phyloP scores from a whole-genome alignment of 2,113 vertebrate species.

The Chitala chitala region DNA sequence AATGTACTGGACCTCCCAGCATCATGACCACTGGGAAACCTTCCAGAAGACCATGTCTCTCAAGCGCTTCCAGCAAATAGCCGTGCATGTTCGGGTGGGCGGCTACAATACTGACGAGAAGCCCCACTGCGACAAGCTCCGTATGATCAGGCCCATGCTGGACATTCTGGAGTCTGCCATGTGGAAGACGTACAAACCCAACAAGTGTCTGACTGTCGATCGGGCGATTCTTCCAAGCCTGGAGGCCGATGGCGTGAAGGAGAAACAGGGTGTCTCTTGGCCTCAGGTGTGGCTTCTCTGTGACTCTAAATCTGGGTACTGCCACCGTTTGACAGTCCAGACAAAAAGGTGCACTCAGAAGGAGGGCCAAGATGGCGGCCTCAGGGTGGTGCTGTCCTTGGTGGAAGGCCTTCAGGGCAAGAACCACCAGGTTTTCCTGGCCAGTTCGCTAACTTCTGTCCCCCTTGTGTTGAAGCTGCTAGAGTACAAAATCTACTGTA shows the following conservation, averaged over 20 bases:
- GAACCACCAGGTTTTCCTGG: conserved; percentile 62
- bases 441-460: conserved; percentile 49
- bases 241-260: conserved; percentile 36
- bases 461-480: conserved; percentile 55
- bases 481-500: conserved; percentile 52
- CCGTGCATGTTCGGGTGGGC: conserved; percentile 55
- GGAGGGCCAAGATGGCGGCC: conserved; percentile 42
- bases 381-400: conserved; percentile 51
- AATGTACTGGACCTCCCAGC: conserved; percentile 60
- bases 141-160: conserved; percentile 56
- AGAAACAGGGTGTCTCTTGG: conserved; percentile 35
- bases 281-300: conserved; percentile 67
- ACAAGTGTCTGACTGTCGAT: conserved; percentile 60
- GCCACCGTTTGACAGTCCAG: conserved; percentile 60
- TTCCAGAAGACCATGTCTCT: conserved; percentile 59
- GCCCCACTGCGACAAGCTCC: conserved; percentile 41
- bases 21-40: conserved; percentile 51
- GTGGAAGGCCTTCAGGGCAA: conserved; percentile 52
- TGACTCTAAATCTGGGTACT: conserved; percentile 70
- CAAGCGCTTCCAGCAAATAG: conserved; percentile 59
- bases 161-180: conserved; percentile 48
- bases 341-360: conserved; percentile 10
- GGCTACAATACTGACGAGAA: conserved; percentile 38
- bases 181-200: conserved; percentile 55
- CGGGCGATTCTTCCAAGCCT: conserved; percentile 51